Evolutionary conservation across 2,113 vertebrate species (phyloP).

Genomic region (Sylvietta virens): DNA sequence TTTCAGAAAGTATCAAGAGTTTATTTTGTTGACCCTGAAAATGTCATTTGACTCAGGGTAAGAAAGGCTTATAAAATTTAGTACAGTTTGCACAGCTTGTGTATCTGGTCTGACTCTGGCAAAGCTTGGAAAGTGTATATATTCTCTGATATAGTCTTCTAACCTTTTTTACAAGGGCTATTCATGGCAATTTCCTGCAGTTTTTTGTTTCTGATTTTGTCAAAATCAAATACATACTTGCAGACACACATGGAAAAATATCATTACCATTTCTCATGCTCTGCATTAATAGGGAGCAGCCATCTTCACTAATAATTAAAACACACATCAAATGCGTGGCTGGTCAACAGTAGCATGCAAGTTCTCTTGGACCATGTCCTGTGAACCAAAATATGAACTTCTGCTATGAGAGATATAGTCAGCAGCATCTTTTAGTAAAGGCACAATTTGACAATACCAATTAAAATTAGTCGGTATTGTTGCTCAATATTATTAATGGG

Average conservation of each 20-base stretch:
- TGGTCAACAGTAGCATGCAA: neutral
- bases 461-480: neutral
- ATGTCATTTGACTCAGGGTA: neutral
- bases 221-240: neutral
- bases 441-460: neutral
- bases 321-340: neutral
- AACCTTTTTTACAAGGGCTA: neutral
- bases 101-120: neutral
- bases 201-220: neutral
- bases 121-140: neutral
- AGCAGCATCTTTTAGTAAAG: neutral
- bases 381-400: neutral
- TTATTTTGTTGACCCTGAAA: neutral
- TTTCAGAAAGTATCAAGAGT: neutral
- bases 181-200: neutral
- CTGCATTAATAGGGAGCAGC: neutral
- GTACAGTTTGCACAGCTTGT: neutral
- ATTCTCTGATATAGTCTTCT: neutral
- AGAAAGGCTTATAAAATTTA: neutral
- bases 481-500: neutral
- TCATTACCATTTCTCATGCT: neutral
- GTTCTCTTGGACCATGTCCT: neutral
- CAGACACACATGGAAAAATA: neutral
- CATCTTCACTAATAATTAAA: neutral
- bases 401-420: neutral